A percentile compares a stretch with the other conserved stretches of the same genome.
Conservation (phyloP, 2,113 vertebrate species). For the Tragelaphus buxtoni region DNA sequence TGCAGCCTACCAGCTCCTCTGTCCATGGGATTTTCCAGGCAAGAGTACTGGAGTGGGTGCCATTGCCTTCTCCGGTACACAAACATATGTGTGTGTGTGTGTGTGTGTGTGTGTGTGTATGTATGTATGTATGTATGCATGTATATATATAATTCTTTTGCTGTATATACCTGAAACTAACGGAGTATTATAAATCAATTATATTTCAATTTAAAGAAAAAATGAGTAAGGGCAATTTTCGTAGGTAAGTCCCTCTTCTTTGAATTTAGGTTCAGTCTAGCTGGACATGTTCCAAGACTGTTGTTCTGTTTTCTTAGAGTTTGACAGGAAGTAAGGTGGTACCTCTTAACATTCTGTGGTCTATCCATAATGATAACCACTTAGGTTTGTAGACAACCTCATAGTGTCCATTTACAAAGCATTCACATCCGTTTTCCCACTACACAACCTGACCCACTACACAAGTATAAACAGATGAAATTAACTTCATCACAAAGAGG, state of each 20-base stretch:
- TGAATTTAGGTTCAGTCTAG: background rate
- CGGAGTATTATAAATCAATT: background rate
- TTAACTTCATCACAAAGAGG: background rate
- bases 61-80: no score
- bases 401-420: background rate
- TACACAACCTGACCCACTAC: background rate
- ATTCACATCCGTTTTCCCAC: background rate
- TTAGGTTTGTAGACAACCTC: background rate
- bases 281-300: no score
- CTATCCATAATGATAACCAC: background rate
- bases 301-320: background rate
- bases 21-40: no score
- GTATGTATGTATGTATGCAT: no score
- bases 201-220: background rate
- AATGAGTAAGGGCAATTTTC: background rate
- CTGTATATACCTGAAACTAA: background rate
- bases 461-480: background rate
- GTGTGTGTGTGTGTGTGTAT: no score
- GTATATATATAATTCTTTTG: background rate
- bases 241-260: background rate
- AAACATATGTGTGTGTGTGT: background rate
- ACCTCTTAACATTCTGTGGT: background rate
- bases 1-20: no score
- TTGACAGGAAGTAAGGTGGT: background rate
- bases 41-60: no score